Evolutionary conservation across 2,888 invertebrate species (phyloP), one percentile per base, ranked within the genome.

Genomic region (Hecatera dysodea): DNA sequence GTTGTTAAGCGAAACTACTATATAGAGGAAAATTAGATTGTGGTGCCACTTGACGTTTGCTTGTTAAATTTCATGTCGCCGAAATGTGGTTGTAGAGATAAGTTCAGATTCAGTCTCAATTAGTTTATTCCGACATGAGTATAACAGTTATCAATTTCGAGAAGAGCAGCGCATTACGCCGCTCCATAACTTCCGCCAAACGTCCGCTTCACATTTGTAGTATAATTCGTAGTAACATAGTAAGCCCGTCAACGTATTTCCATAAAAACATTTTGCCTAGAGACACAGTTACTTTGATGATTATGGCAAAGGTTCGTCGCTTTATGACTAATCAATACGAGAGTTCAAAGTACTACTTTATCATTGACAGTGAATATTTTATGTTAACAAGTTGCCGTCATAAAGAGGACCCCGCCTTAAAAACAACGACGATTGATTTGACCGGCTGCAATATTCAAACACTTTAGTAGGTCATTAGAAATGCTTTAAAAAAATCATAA

Each of bases 301-400:
- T 67, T 67, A 63, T 52, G 22, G 42, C 22, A 67, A 68, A 70
- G 82, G 84, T 64, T 84, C 72, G 82, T 63, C 84, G 9, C 36
- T 74, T 69, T 78, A 77, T 84, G 84, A 80, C 64, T 80, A 84
- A 84, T 84, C 84, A 77, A 76, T 82, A 73, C 63, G 22, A n/a
- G 42, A 83, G 75, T 80, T 83, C 69, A 69, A 75, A 83, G 75
- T 72, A 48, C 60, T 42, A 68, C 52, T 68, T 75, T 75, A 73
- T 69, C 55, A 73, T 59, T 59, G 62, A 33, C 46, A 57, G 44
- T 62, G 65, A 67, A 70, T 78, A 67, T 69, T 72, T 76, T 75
- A 67, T 67, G 48, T 44, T 64, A 48, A 80, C 57, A 66, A 78
- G 68, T 69, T 59, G n/a, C 39, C 44, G 24, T 44, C 52, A 59